Conservation (phyloP, 2,113 vertebrate genomes). For the Excalfactoria chinensis region DNA sequence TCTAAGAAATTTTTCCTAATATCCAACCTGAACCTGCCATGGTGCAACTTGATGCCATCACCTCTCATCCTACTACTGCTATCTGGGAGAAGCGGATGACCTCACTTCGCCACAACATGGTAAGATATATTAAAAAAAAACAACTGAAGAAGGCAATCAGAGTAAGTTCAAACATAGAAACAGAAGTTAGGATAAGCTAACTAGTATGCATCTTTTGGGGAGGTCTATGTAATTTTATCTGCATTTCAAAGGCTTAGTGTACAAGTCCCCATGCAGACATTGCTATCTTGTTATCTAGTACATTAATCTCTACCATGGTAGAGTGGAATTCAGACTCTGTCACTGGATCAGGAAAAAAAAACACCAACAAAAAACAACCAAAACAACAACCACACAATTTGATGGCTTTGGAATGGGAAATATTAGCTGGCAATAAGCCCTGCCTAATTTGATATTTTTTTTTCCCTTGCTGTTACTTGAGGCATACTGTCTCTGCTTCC, state of each 20-base stretch:
- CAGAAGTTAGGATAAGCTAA: not conserved
- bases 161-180: not conserved
- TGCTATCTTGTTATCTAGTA: not conserved
- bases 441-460: not conserved
- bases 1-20: no score
- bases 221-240: not conserved
- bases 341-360: not conserved
- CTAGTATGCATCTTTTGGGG: not conserved
- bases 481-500: not conserved
- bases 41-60: no score
- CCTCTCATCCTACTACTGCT: no score
- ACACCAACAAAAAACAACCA: not conserved
- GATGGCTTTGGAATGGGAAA: not conserved
- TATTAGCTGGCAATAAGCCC: not conserved
- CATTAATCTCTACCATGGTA: not conserved
- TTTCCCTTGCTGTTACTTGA: not conserved
- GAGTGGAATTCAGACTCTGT: not conserved
- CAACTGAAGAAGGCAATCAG: not conserved
- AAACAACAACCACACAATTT: not conserved
- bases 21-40: no score
- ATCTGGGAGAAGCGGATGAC: no score
- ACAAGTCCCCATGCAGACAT: not conserved
- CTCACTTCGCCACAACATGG: no score
- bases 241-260: not conserved
- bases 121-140: not conserved